A percentile compares a stretch with the other conserved stretches of the same genome.
These are phyloP conservation scores for Podabrus alpinus DNA, from an alignment of 2,888 invertebrate species.

Conservation along the genomic window DNA sequence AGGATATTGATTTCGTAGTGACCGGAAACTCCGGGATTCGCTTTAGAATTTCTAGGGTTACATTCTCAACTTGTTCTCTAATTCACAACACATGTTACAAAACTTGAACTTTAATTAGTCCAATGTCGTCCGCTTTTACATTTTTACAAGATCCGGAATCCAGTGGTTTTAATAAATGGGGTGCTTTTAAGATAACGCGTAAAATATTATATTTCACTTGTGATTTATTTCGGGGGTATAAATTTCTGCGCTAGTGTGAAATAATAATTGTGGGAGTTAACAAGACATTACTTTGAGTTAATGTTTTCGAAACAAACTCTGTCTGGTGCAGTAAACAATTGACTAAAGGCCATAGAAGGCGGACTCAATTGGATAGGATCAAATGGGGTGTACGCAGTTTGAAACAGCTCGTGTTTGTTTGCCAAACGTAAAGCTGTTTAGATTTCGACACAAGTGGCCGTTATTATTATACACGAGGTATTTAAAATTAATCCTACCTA, in stretches of 20 bases:
- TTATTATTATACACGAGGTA: slow-evolving; percentile 1
- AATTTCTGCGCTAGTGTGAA: background rate
- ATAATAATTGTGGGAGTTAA: background rate
- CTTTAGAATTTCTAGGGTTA: slow-evolving; percentile 28
- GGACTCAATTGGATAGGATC: slow-evolving; percentile 12
- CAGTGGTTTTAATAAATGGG: background rate
- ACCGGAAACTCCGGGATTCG: slow-evolving; percentile 30
- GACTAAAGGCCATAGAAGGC: slow-evolving; percentile 5
- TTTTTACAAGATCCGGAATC: background rate
- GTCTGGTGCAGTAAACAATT: slow-evolving; percentile 14
- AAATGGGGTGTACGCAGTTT: slow-evolving; percentile 23
- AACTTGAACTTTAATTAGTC: slow-evolving; percentile 23
- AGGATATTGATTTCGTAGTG: slow-evolving; percentile 29
- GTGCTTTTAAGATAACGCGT: background rate
- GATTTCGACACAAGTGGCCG: slow-evolving; percentile 11
- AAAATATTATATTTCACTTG: background rate
- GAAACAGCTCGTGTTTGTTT: slow-evolving; percentile 11
- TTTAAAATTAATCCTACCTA: background rate
- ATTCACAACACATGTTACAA: slow-evolving; percentile 29
- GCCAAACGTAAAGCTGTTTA: slow-evolving; percentile 7
- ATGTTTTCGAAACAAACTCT: background rate
- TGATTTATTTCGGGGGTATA: background rate
- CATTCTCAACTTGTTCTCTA: slow-evolving; percentile 27
- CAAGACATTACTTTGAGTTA: background rate
- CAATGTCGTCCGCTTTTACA: slow-evolving; percentile 1